Evolutionary conservation across 2,888 invertebrate genomes (phyloP).

Genomic region (Aphrophora alni): DNA sequence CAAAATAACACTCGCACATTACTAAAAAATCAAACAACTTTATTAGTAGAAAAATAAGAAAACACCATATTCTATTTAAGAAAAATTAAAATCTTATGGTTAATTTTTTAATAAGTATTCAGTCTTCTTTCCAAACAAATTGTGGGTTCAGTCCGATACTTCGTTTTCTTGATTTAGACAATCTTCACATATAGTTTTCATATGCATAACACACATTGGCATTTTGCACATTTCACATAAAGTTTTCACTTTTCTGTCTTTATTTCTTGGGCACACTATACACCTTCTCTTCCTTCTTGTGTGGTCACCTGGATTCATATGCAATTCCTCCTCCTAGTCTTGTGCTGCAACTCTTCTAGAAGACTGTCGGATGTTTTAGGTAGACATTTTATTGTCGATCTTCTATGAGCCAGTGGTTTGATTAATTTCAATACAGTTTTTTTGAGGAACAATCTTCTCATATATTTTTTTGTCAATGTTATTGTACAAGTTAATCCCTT

Average conservation of each 20-base stretch:
- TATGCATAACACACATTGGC: slow-evolving; percentile 21
- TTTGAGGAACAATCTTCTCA: slow-evolving; percentile 28
- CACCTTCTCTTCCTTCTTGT: slow-evolving; percentile 3
- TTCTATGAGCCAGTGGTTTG: slow-evolving; percentile 11
- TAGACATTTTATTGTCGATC: not conserved
- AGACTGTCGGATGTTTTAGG: slow-evolving; percentile 23
- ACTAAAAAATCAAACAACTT: no score
- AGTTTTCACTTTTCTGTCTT: slow-evolving; percentile 16
- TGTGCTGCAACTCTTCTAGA: slow-evolving; percentile 13
- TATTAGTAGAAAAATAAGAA: no score
- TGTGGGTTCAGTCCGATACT: not conserved
- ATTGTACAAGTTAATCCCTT: slow-evolving; percentile 18
- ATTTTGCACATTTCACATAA: slow-evolving; percentile 17
- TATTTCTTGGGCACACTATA: slow-evolving; percentile 22
- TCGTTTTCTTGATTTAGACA: slow-evolving; percentile 19
- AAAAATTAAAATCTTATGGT: no score
- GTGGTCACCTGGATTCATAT: not conserved
- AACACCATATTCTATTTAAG: no score
- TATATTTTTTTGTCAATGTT: not conserved
- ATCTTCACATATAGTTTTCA: slow-evolving; percentile 26
- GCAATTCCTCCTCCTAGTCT: not conserved
- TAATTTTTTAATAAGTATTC: no score
- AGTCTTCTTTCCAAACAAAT: no score
- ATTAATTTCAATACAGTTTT: slow-evolving; percentile 10
- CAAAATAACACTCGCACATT: no score